Conservation (phyloP, 2,113 vertebrate species). For the Corydoras sp. region DNA sequence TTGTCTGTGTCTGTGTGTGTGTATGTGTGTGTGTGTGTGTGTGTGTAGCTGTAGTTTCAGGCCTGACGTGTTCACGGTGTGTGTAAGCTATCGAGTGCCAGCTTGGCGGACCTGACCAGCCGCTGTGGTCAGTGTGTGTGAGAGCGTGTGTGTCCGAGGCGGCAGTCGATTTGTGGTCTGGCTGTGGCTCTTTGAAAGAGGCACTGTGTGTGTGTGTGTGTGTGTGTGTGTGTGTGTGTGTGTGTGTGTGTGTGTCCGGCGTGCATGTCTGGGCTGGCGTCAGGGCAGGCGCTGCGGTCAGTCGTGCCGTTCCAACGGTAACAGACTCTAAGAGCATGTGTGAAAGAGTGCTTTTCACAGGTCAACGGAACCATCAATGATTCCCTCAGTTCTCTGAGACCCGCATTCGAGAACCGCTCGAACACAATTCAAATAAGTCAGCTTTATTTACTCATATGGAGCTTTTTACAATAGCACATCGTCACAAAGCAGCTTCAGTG, state of each 20-base stretch:
- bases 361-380: constrained; percentile 32
- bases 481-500: too few relatives aligned
- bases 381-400: constrained; percentile 37
- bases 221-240: constrained; percentile 12
- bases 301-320: constrained; percentile 35
- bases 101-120: neutral
- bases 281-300: constrained; percentile 37
- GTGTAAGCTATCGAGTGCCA: neutral
- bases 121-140: constrained; percentile 19
- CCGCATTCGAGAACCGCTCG: neutral
- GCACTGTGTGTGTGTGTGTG: constrained; percentile 12
- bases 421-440: too few relatives aligned
- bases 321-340: constrained; percentile 38
- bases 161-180: constrained; percentile 14
- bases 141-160: constrained; percentile 10
- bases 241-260: constrained; percentile 7
- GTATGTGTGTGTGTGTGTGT: too few relatives aligned
- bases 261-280: constrained; percentile 14
- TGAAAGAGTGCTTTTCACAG: constrained; percentile 48
- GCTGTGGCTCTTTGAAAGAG: constrained; percentile 6
- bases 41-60: too few relatives aligned
- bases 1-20: too few relatives aligned
- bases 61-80: neutral
- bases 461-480: too few relatives aligned
- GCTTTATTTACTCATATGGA: too few relatives aligned